A percentile compares a stretch with the other conserved stretches of the same genome.
These are phyloP conservation scores for Anguilla marmorata DNA, from an alignment of 2,797 vertebrate genomes.

Conservation along the genomic window DNA sequence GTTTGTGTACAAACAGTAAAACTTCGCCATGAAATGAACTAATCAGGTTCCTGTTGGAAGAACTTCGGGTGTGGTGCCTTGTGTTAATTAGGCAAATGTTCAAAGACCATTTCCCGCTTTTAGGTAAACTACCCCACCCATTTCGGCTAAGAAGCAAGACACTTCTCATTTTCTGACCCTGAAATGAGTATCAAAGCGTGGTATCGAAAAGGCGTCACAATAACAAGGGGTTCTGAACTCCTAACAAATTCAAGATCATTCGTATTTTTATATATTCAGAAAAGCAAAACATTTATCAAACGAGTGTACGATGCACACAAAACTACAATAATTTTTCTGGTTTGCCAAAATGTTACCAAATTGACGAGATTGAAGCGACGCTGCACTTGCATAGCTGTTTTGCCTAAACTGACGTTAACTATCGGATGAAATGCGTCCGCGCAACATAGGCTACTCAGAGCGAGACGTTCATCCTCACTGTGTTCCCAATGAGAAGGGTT, in stretches of 20 bases:
- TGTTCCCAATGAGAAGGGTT: neutral
- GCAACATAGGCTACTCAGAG: neutral
- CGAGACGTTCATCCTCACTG: neutral
- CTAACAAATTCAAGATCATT: neutral
- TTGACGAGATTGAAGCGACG: neutral
- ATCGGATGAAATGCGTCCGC: neutral
- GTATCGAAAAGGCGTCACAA: neutral
- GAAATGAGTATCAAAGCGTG: neutral
- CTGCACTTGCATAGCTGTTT: neutral
- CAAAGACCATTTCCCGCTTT: neutral
- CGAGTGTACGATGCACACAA: neutral
- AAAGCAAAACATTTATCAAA: neutral
- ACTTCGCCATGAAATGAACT: neutral
- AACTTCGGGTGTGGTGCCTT: neutral
- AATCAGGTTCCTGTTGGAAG: neutral
- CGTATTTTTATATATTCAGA: neutral
- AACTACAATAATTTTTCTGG: neutral
- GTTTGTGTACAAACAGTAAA: neutral
- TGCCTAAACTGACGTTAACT: neutral
- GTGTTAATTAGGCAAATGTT: neutral
- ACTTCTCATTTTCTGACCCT: neutral
- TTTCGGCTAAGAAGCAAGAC: neutral
- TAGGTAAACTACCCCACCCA: slow-evolving; percentile 15
- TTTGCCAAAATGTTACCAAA: neutral
- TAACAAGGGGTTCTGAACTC: neutral